Evolutionary conservation across 35 echinoderm and acorn worm genomes (phyloP), one percentile per base, ranked within the genome.

Genomic region (Holothuria glaberrima): DNA sequence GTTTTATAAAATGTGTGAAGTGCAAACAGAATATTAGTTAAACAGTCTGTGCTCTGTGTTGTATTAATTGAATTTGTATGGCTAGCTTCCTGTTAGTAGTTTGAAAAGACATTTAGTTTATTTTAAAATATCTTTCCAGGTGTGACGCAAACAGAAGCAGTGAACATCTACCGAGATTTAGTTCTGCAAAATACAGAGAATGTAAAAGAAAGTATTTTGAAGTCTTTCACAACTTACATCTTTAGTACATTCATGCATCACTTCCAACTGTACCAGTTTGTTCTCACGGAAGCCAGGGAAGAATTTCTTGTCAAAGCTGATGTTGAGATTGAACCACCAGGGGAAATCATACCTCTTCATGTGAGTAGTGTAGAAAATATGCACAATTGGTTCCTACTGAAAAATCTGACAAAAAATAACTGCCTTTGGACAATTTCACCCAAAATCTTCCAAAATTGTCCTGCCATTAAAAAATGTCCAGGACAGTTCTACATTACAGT

Each of bases 191-290:
- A 89, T 33, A 46, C 85, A 2, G 89, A 86, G 28, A 38, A 59
- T 20, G 88, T 92, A 57, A 54, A 48, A 36, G 80, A 90, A 26
- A 81, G 82, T 33, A 91, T 91, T 36, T 62, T 95, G 28, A 92
- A 91, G 71, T 82, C 91, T 20, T 94, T 94, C 69, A 99, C 93
- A 17, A 41, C 57, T 46, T 82, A 95, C 79, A 75, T 99, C 73
- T 99, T 99, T 77, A 82, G 61, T 25, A 98, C 97, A 16, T 99
- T 89, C 78, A 91, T 99, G 88, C 72, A 80, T 32, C 97, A 99
- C 62, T 95, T 93, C 58, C 82, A 71, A 75, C 86, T 99, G 18
- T 99, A 99, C 61, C 97, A 93, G 93, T 91, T 91, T 83, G 93
- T 99, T n/a, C 87, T 91, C 56, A 99, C 90, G 14, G 57, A 86